Conservation (phyloP, 2,113 vertebrate genomes). For the Sphaerodactylus townsendi region DNA sequence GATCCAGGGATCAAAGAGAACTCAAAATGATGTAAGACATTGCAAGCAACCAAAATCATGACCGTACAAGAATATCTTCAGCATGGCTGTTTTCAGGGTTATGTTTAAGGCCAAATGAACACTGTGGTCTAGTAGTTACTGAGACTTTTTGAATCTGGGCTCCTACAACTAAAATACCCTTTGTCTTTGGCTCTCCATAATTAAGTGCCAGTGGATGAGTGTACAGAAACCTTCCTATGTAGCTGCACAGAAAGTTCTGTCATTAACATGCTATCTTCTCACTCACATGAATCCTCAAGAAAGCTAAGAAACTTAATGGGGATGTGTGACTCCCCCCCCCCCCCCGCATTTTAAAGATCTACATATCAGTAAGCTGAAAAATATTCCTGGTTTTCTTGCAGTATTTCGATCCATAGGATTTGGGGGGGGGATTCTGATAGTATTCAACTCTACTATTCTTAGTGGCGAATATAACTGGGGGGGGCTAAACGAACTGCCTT, state of each 20-base stretch:
- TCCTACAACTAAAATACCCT: background rate
- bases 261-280: too few species aligned
- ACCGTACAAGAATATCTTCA: background rate
- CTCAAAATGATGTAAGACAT: conserved; percentile 30
- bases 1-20: background rate
- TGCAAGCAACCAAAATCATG: conserved; percentile 25
- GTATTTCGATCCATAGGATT: too few species aligned
- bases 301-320: too few species aligned
- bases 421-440: too few species aligned
- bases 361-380: too few species aligned
- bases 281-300: too few species aligned
- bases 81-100: background rate
- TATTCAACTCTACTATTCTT: too few species aligned
- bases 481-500: too few species aligned
- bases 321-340: too few species aligned
- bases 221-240: background rate
- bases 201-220: background rate
- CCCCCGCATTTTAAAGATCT: too few species aligned
- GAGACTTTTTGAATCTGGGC: background rate
- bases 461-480: too few species aligned
- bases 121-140: background rate
- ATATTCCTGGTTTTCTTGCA: too few species aligned
- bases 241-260: background rate
- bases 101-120: background rate
- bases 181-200: background rate